Percentiles rank a stretch among this genome's conserved stretches.
Evolutionary conservation across 2,888 invertebrate species (phyloP).

Genomic region (Macrosiphum euphorbiae): DNA sequence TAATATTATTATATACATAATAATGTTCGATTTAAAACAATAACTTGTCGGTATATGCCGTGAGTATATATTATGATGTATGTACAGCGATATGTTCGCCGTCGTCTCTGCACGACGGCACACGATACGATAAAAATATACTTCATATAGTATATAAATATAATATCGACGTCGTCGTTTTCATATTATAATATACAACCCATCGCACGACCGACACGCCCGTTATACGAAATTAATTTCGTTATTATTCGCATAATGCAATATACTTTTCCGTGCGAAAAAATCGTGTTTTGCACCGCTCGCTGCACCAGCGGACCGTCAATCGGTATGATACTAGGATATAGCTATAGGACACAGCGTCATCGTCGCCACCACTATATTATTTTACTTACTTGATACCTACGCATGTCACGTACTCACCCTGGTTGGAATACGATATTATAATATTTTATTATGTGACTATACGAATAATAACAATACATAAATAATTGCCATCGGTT

Average conservation of each 20-base stretch:
- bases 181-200: background rate
- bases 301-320: background rate
- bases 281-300: slow-evolving; percentile 21
- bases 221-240: slow-evolving; percentile 35
- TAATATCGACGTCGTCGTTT: background rate
- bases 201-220: slow-evolving; percentile 32
- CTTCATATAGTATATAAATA: background rate
- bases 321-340: background rate
- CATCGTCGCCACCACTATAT: background rate
- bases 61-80: background rate
- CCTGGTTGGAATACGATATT: background rate
- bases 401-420: background rate
- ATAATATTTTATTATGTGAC: background rate
- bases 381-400: background rate
- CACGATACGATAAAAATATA: background rate
- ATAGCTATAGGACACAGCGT: background rate
- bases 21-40: slow-evolving; percentile 15
- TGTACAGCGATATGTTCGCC: background rate
- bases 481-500: background rate
- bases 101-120: background rate
- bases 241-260: background rate
- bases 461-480: background rate
- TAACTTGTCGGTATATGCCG: background rate
- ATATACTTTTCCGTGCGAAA: background rate
- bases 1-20: background rate